Conservation (phyloP, 64 coral and sea anemone species). For the Pachyseris speciosa region DNA sequence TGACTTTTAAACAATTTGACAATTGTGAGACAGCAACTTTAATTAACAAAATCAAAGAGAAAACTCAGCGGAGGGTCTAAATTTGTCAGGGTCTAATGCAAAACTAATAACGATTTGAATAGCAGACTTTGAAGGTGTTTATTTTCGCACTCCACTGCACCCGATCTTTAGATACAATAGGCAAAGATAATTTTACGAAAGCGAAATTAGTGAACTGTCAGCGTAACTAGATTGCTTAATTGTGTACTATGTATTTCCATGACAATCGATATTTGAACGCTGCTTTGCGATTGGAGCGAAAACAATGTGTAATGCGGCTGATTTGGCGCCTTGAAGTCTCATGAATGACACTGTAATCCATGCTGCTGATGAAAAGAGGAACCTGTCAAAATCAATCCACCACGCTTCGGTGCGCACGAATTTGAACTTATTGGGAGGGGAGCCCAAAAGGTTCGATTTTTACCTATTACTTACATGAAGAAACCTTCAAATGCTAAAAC, state of each 20-base stretch:
- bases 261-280: slow-evolving; percentile 61
- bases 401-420: background rate
- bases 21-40: slow-evolving; percentile 37
- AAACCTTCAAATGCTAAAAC: background rate
- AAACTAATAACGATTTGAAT: slow-evolving; percentile 55
- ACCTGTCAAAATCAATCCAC: slow-evolving; percentile 64
- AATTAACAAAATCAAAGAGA: slow-evolving; percentile 7
- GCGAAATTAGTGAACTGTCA: slow-evolving; percentile 23
- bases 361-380: slow-evolving; percentile 4
- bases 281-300: slow-evolving; percentile 52
- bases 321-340: slow-evolving; percentile 59
- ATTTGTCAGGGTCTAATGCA: slow-evolving; percentile 11
- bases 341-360: slow-evolving; percentile 50
- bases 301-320: slow-evolving; percentile 59
- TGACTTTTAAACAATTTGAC: background rate
- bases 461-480: background rate
- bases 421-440: slow-evolving; percentile 22
- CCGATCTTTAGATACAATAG: slow-evolving; percentile 13
- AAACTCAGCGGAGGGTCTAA: slow-evolving; percentile 41
- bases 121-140: slow-evolving; percentile 20
- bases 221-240: slow-evolving; percentile 31
- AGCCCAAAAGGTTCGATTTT: background rate
- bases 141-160: slow-evolving; percentile 18
- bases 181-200: slow-evolving; percentile 19
- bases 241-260: slow-evolving; percentile 71